Base-by-base conservation (phyloP, 1,140 invertebrate species). In the Helicoverpa zea region DNA sequence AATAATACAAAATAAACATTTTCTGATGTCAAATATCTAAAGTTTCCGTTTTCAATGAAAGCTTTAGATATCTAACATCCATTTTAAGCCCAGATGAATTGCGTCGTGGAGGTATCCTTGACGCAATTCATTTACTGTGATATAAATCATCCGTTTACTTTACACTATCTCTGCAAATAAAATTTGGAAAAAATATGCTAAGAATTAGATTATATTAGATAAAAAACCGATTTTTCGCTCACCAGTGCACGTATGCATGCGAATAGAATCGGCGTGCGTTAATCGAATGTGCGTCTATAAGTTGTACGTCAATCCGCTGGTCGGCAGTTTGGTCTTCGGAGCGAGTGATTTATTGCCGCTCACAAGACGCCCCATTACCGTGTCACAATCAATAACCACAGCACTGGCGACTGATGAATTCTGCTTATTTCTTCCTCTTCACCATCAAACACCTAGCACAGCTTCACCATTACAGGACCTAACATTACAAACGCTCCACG, bases 361-460 rank as follows among this genome's bases (percentile, higher is more conserved):
- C 85, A 84, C 82, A 80, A 85, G 83, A 86, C 66, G 82, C 59
- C 78, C 88, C 85, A 91, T 93, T 92, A 91, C 85, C 85, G 78
- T 80, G 86, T 91, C 89, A 90, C 89, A 88, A 92, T 91, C 90
- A 91, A 91, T 92, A 92, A 89, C 86, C 83, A 80, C 83, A 70
- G 78, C 66, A 85, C 84, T 80, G 64, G 56, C 84, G 80, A 79
- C 83, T 90, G 87, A 90, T 90, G 83, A 88, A 87, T 88, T 87
- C 81, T 80, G 73, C 83, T 83, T 85, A 87, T 87, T 86, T 68
- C 83, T 56, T 83, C 77, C 76, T 30, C 16, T 16, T 61, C 23
- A 12, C 16, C 56, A 75, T 75, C 56, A 30, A 59, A 63, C 56
- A 61, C 58, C 58, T 47, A 18, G 18, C 59, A 10, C 59, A 13